Percentiles rank a stretch among this genome's conserved stretches.
phyloP scores from a whole-genome alignment of 2,113 vertebrate species.

The Microtus oregoni region DNA sequence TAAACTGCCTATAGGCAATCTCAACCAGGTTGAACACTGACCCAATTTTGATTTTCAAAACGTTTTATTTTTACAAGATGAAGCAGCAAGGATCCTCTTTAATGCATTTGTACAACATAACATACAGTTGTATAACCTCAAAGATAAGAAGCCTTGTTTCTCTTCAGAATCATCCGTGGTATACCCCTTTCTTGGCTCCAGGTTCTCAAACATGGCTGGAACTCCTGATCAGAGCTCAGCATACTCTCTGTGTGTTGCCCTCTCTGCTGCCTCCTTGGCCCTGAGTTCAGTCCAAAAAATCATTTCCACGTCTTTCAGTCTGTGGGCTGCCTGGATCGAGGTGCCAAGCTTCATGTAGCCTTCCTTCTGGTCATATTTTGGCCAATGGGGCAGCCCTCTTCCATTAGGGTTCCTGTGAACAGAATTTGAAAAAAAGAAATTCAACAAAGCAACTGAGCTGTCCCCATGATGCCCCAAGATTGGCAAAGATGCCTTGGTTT shows the following conservation, averaged over 20 bases:
- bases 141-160: neutral
- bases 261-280: neutral
- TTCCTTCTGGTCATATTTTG: slow-evolving; percentile 61
- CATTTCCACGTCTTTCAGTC: slow-evolving; percentile 71
- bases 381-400: slow-evolving; percentile 70
- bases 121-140: neutral
- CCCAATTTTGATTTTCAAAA: neutral
- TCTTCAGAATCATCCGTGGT: fast-evolving
- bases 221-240: slow-evolving; percentile 40
- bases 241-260: neutral
- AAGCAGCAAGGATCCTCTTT: neutral
- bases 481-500: too few relatives aligned
- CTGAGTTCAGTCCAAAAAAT: slow-evolving; percentile 69
- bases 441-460: neutral
- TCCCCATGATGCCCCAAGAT: neutral
- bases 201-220: fast-evolving
- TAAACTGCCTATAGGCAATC: neutral
- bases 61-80: slow-evolving; percentile 51
- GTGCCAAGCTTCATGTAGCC: slow-evolving; percentile 71
- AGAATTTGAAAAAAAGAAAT: slow-evolving; percentile 3
- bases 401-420: slow-evolving; percentile 79
- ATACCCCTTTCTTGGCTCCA: fast-evolving
- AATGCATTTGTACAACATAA: neutral
- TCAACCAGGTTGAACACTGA: neutral
- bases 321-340: slow-evolving; percentile 11